Conservation (phyloP, 2,797 vertebrate genomes). For the Gouania willdenowi region DNA sequence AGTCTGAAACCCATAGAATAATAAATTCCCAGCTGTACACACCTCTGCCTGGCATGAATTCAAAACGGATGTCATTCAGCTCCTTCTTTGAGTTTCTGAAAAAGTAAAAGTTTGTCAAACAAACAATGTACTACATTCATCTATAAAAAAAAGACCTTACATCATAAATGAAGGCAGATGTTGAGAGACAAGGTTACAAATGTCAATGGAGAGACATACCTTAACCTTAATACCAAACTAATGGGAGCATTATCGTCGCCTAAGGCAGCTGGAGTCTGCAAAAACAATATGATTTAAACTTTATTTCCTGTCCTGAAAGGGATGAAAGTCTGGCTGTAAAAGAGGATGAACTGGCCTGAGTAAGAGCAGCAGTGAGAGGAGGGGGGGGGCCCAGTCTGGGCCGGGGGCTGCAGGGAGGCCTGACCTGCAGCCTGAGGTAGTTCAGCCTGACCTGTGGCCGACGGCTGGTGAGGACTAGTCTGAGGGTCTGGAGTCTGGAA, state of each 20-base stretch:
- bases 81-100: slow-evolving; percentile 96
- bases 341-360: slow-evolving; percentile 44
- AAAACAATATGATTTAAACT: slow-evolving; percentile 3
- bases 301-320: too few relatives aligned
- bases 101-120: slow-evolving; percentile 15
- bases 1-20: too few relatives aligned
- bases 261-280: slow-evolving; percentile 44
- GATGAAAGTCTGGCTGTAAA: too few relatives aligned
- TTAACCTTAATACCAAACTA: slow-evolving; percentile 95
- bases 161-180: background rate
- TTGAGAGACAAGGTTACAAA: background rate
- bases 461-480: slow-evolving; percentile 78
- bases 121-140: background rate
- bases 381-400: slow-evolving; percentile 54
- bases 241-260: slow-evolving; percentile 79
- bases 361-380: slow-evolving; percentile 5
- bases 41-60: slow-evolving; percentile 98
- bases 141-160: background rate
- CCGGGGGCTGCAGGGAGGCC: slow-evolving; percentile 61
- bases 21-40: slow-evolving; percentile 18
- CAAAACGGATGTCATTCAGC: slow-evolving; percentile 96
- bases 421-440: slow-evolving; percentile 89
- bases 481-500: slow-evolving; percentile 83
- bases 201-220: slow-evolving; percentile 67
- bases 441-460: slow-evolving; percentile 76